A percentile compares a stretch with the other conserved stretches of the same genome.
Conservation (phyloP, 92 coral and sea anemone species). For the Paragorgia papillata region DNA sequence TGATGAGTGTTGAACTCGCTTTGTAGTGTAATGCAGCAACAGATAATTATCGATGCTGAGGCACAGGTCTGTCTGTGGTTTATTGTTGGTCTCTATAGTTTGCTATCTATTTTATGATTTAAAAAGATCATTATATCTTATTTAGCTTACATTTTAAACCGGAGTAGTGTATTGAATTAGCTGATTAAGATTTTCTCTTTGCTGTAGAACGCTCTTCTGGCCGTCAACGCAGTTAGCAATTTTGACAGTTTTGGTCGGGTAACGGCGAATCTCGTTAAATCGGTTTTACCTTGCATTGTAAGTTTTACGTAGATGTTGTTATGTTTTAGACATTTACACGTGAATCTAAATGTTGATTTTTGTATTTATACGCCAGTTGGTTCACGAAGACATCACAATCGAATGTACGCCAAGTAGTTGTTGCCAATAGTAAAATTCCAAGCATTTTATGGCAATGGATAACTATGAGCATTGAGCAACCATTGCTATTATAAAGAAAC, state of each 20-base stretch:
- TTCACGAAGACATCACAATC: no score
- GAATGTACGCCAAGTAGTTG: conserved; percentile 5
- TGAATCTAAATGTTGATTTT: background rate
- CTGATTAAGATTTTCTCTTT: conserved; percentile 31
- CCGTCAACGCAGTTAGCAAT: conserved; percentile 22
- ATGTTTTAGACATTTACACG: background rate
- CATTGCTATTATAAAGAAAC: conserved; percentile 3
- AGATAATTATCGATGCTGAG: conserved; percentile 24
- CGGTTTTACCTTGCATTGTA: conserved; percentile 30
- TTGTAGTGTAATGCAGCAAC: conserved; percentile 18
- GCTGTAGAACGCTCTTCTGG: conserved; percentile 42
- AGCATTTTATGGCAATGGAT: conserved; percentile 8
- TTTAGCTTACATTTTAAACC: background rate
- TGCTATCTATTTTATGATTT: conserved; percentile 7
- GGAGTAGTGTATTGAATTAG: background rate
- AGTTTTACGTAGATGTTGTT: background rate
- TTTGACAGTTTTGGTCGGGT: conserved; percentile 36
- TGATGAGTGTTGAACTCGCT: background rate
- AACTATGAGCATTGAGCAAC: background rate
- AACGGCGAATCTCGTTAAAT: conserved; percentile 28
- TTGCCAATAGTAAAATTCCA: conserved; percentile 35
- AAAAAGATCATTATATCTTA: background rate
- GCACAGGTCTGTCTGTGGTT: conserved; percentile 40
- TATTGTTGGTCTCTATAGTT: background rate
- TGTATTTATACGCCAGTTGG: no score